Evolutionary conservation across 2,113 vertebrate species (phyloP).

Genomic region (Anoura caudifer): DNA sequence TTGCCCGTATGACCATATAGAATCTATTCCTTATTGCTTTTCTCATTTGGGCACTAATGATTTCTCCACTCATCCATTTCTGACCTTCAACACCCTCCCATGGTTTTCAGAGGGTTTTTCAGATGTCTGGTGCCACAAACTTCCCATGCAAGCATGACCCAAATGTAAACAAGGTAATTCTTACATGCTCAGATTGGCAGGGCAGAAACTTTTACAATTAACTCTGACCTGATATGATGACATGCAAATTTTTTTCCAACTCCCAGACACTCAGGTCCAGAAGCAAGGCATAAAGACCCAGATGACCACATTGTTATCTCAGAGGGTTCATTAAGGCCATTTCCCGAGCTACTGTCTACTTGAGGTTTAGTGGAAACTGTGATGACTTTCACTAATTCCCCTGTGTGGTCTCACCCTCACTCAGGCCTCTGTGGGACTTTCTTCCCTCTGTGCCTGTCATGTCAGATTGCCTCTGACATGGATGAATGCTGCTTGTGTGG

Average conservation of each 20-base stretch:
- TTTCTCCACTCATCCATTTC: not conserved
- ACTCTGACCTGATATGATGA: not conserved
- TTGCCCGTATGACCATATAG: not conserved
- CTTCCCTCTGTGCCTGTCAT: constrained; percentile 77
- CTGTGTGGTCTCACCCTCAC: not conserved
- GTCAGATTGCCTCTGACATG: constrained; percentile 84
- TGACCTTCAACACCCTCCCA: not conserved
- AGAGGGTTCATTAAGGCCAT: not conserved
- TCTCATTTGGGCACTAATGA: not conserved
- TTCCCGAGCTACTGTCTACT: not conserved
- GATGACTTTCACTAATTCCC: not conserved
- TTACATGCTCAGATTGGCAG: not conserved
- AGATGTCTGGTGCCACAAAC: not conserved
- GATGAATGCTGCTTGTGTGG: constrained; percentile 84
- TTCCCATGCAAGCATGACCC: not conserved
- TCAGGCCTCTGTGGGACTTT: constrained; percentile 79
- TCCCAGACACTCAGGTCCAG: not conserved
- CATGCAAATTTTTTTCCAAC: not conserved
- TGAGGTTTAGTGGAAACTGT: not conserved
- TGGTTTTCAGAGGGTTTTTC: not conserved
- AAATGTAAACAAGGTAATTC: not conserved
- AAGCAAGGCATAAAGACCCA: not conserved
- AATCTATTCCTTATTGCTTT: not conserved
- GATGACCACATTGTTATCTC: not conserved
- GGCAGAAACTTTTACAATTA: not conserved